These are phyloP conservation scores for Recurvirostra avosetta DNA, from an alignment of 2,113 vertebrate species.

Conservation along the genomic window DNA sequence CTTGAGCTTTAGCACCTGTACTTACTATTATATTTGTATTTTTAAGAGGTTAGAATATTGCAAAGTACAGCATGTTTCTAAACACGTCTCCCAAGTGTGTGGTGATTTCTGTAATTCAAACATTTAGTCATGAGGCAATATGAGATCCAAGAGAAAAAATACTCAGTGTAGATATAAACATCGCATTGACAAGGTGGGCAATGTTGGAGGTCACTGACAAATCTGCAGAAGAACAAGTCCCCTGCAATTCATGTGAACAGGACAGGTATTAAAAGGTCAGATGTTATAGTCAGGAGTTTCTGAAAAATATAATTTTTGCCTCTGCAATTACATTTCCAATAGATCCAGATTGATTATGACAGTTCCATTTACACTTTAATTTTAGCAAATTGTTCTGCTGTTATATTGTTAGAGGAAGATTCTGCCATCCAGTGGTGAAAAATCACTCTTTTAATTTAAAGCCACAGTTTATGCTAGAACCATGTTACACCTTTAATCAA, in stretches of 20 bases:
- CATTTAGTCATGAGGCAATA: neutral
- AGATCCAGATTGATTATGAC: constrained; percentile 5
- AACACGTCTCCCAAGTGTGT: neutral
- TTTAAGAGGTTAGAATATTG: neutral
- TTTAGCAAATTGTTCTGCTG: constrained; percentile 8
- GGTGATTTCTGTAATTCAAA: neutral
- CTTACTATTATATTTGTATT: neutral
- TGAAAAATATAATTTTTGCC: neutral
- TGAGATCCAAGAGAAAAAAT: neutral
- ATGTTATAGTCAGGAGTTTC: neutral
- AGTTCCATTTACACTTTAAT: constrained; percentile 11
- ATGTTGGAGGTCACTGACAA: neutral
- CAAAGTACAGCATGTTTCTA: neutral
- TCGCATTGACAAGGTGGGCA: neutral
- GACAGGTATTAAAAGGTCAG: constrained; percentile 20
- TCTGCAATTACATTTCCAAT: constrained; percentile 26
- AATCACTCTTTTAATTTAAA: neutral
- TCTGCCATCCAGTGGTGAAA: constrained; percentile 65
- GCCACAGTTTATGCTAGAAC: neutral
- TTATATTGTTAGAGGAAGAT: constrained; percentile 18
- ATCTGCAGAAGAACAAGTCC: neutral
- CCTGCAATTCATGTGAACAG: neutral
- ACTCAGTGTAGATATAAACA: neutral
- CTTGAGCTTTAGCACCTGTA: neutral
- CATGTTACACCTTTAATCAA: neutral